phyloP scores from a whole-genome alignment of 1,140 invertebrate species.

The Nasonia longicornis region DNA sequence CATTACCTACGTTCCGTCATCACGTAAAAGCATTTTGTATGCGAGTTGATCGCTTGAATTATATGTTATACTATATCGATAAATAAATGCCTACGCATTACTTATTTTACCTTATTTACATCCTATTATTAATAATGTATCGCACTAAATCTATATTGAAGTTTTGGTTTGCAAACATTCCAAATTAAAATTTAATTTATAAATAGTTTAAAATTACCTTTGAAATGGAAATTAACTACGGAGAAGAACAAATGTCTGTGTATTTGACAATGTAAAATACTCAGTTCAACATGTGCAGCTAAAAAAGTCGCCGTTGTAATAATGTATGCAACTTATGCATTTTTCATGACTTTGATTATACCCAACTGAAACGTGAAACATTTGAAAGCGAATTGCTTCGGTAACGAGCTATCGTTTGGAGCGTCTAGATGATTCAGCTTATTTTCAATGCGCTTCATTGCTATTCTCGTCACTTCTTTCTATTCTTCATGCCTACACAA shows the following conservation, averaged over 20 bases:
- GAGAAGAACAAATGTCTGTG: no score
- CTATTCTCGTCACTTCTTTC: not conserved
- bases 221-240: no score
- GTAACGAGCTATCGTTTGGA: not conserved
- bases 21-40: conserved; percentile 31
- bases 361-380: not conserved
- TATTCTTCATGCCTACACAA: not conserved
- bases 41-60: not conserved
- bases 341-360: conserved; percentile 19
- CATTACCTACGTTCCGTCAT: not conserved
- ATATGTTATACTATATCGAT: conserved; percentile 23
- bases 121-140: not conserved
- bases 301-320: not conserved
- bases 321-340: not conserved
- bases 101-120: not conserved
- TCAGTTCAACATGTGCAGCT: not conserved
- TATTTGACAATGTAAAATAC: not conserved
- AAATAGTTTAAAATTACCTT: not conserved
- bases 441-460: not conserved
- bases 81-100: conserved; percentile 34
- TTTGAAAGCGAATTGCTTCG: not conserved
- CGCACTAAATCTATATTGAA: no score
- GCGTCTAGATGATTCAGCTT: not conserved
- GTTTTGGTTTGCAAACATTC: no score
- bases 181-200: not conserved